Conservation (phyloP, 2,113 vertebrate genomes). For the Sander lucioperca region DNA sequence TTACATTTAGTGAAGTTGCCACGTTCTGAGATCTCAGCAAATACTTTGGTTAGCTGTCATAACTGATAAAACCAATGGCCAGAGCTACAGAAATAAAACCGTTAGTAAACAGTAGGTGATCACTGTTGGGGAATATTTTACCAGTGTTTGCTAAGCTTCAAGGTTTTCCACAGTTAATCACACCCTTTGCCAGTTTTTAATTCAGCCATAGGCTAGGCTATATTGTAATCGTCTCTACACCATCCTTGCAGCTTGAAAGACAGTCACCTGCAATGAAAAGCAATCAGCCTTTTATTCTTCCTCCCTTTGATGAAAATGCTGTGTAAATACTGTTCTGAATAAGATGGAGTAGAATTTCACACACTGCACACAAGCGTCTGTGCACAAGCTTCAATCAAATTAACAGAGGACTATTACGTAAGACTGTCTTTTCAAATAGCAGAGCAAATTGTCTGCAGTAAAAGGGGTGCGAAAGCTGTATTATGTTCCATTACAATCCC, state of each 20-base stretch:
- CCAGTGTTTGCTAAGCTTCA: not conserved
- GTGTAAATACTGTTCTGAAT: constrained; percentile 47
- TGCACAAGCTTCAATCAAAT: constrained; percentile 33
- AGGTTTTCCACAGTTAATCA: constrained; percentile 1
- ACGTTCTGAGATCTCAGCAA: not conserved
- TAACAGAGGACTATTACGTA: constrained; percentile 31
- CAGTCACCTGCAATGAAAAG: constrained; percentile 25
- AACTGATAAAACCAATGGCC: not conserved
- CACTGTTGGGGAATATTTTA: not conserved
- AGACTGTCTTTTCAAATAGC: constrained; percentile 42
- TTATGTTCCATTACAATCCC: constrained; percentile 61
- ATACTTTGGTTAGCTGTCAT: not conserved
- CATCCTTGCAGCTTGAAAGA: constrained; percentile 4
- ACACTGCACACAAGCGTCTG: not conserved
- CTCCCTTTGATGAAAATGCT: constrained; percentile 31
- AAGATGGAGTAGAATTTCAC: constrained; percentile 32
- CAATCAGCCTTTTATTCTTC: constrained; percentile 15
- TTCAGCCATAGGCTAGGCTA: constrained; percentile 21
- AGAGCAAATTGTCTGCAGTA: constrained; percentile 53
- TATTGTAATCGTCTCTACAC: constrained; percentile 18
- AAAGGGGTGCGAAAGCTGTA: constrained; percentile 55
- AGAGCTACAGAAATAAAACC: not conserved
- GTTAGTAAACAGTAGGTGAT: not conserved
- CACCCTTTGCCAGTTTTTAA: constrained; percentile 26
- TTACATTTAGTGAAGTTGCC: not conserved